Base-by-base conservation (phyloP, 2,113 vertebrate species). In the Urocolius indicus region DNA sequence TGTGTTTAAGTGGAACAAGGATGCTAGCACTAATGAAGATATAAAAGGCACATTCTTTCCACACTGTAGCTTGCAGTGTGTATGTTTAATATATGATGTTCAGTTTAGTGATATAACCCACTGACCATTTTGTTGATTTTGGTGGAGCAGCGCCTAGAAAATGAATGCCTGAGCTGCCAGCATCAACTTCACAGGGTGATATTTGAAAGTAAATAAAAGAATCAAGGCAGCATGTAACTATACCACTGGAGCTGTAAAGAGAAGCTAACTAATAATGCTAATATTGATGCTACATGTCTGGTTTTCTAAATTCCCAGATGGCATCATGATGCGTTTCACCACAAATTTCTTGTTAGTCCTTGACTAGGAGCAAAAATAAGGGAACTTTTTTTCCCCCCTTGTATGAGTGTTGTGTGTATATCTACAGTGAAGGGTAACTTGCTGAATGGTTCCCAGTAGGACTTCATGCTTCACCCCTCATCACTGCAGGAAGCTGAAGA, bases 41-140 rank as follows among this genome's bases (percentile, higher is more conserved):
- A 59, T 92, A 94, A 95, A 94, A 96, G 58, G 30, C 54, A 84
- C 67, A 89, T 97, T 97, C 57, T 67, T 96, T 94, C 96, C 72
- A 59, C 51, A 20, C 49, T 91, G 38, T 84, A 85, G 48, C 51
- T 93, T 93, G n/a, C 30, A 52, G 49, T 88, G 59, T 67, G 89
- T 85, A 89, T 21, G 76, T 93, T 97, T 96, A 91, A 91, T 96
- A 85, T 49, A 94, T 83, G 61, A 32, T 87, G 75, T 96, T 97
- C 97, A 67, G 66, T 82, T 97, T 96, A 95, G 68, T 94, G 90
- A 94, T 93, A 90, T 80, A 96, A 96, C 65, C 86, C 79, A 89
- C 73, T 84, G 92, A 84, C 59, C 93, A 89, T 94, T 89, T 73
- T 96, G 92, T 95, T 98, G 92, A 96, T 95, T 93, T 97, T 97